Evolutionary conservation across 1,140 invertebrate species (phyloP).

Genomic region (Diplogasteroides magnus): DNA sequence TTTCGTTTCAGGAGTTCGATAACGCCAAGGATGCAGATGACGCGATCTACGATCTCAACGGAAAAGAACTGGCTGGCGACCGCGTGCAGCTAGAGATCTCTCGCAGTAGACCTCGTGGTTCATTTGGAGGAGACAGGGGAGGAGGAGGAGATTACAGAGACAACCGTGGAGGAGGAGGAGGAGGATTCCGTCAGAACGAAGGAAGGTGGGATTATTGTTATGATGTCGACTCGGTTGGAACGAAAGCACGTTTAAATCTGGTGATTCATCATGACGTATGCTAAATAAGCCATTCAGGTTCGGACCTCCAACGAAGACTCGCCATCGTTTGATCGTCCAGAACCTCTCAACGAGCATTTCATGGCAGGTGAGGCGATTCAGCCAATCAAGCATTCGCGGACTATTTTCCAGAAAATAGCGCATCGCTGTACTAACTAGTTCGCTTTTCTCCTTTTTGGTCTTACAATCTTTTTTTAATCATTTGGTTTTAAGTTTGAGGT

Average conservation of each 20-base stretch:
- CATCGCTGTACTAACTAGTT: too few relatives aligned
- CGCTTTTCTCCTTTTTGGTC: too few relatives aligned
- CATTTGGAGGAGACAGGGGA: not conserved
- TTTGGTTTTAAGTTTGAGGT: too few relatives aligned
- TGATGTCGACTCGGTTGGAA: too few relatives aligned
- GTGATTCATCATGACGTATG: too few relatives aligned
- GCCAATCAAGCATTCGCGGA: too few relatives aligned
- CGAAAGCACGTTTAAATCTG: too few relatives aligned
- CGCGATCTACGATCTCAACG: conserved; percentile 94
- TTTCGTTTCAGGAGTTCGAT: conserved; percentile 80
- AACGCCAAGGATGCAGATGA: conserved; percentile 95
- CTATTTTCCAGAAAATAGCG: too few relatives aligned
- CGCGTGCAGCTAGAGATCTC: conserved; percentile 61
- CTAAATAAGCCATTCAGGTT: conserved; percentile 68
- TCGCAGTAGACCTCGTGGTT: conserved; percentile 43
- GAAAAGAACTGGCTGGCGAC: conserved; percentile 88
- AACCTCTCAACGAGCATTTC: conserved; percentile 94
- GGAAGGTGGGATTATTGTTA: too few relatives aligned
- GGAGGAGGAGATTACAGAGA: conserved; percentile 47
- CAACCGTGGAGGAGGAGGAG: conserved; percentile 35
- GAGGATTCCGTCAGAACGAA: too few relatives aligned
- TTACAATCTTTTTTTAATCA: too few relatives aligned
- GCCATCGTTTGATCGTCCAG: conserved; percentile 90
- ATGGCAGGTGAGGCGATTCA: conserved; percentile 99
- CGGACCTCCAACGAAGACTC: conserved; percentile 91